Conservation (phyloP, 2,797 vertebrate genomes). For the Aotus griseimembra region DNA sequence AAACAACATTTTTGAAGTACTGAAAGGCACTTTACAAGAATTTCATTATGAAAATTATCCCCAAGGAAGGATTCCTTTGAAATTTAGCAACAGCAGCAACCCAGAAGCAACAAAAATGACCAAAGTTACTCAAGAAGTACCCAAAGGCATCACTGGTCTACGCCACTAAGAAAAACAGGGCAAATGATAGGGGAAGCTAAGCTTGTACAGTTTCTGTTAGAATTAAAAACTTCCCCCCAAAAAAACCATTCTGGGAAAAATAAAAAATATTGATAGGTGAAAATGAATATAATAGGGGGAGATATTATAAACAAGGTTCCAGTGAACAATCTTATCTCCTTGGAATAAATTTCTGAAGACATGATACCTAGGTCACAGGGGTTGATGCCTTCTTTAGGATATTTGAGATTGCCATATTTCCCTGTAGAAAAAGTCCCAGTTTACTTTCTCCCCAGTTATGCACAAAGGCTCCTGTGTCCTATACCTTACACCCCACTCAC, state of each 20-base stretch:
- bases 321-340: neutral
- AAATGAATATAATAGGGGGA: neutral
- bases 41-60: conserved; percentile 44
- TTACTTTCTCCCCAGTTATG: neutral
- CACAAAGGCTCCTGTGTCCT: neutral
- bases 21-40: conserved; percentile 6
- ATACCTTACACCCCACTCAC: neutral
- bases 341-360: conserved; percentile 34
- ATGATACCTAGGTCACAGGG: neutral
- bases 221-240: neutral
- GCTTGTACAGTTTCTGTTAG: neutral
- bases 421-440: neutral
- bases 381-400: neutral
- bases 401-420: neutral
- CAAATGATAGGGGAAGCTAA: neutral
- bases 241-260: conserved; percentile 3
- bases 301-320: neutral
- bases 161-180: neutral
- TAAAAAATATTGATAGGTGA: neutral
- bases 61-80: conserved; percentile 12
- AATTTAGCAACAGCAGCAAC: neutral
- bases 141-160: neutral
- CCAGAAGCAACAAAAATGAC: neutral
- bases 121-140: neutral
- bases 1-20: neutral